Evolutionary conservation across 2,888 invertebrate genomes (phyloP).

Genomic region (Saturnia pavonia): DNA sequence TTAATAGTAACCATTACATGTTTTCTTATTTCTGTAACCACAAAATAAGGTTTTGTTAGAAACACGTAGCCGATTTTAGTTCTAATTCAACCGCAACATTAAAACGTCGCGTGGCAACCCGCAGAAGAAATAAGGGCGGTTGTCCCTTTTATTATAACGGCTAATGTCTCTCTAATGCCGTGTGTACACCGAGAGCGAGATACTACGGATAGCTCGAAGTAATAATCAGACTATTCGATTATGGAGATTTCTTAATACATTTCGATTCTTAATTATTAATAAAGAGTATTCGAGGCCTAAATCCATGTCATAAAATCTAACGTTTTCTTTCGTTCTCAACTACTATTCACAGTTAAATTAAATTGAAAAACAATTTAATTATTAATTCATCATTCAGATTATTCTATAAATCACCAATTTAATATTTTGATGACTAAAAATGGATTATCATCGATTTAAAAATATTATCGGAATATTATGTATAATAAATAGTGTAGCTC

Average conservation of each 20-base stretch:
- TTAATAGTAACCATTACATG: slow-evolving; percentile 4
- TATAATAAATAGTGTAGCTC: neutral
- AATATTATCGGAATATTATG: neutral
- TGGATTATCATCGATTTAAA: neutral
- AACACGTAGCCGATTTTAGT: slow-evolving; percentile 20
- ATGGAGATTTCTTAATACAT: neutral
- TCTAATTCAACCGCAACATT: slow-evolving; percentile 24
- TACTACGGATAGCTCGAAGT: neutral
- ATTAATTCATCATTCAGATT: neutral
- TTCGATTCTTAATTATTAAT: neutral
- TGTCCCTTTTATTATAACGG: slow-evolving; percentile 61
- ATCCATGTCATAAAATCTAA: neutral
- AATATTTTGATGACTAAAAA: neutral
- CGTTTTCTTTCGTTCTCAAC: neutral
- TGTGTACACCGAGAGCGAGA: slow-evolving; percentile 20
- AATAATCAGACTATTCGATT: neutral
- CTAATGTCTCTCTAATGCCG: slow-evolving; percentile 54
- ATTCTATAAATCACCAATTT: neutral
- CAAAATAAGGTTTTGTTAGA: slow-evolving; percentile 19
- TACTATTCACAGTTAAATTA: neutral
- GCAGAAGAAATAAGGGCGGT: slow-evolving; percentile 33
- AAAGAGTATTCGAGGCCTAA: neutral
- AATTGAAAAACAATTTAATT: neutral
- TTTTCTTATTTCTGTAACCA: slow-evolving; percentile 18
- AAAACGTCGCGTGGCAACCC: slow-evolving; percentile 21